These are phyloP conservation scores for Meganola albula DNA, from an alignment of 2,888 invertebrate genomes.

Conservation along the genomic window DNA sequence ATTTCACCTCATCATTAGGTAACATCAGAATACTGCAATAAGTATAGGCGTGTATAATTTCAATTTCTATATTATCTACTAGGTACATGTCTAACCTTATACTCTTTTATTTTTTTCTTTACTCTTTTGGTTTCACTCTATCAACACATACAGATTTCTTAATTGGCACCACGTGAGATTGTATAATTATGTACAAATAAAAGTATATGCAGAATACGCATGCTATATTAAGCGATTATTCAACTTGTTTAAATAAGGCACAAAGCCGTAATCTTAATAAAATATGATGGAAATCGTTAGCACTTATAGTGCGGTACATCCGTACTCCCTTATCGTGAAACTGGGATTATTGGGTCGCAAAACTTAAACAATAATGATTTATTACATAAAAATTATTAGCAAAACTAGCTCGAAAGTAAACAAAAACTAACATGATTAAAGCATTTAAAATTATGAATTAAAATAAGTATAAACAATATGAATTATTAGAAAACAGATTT, in stretches of 20 bases:
- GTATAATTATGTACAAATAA: slow-evolving; percentile 41
- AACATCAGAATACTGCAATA: too few species aligned
- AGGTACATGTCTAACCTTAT: too few species aligned
- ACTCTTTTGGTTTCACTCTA: too few species aligned
- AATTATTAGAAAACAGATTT: slow-evolving; percentile 19
- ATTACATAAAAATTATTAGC: slow-evolving; percentile 25
- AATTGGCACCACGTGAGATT: slow-evolving; percentile 52
- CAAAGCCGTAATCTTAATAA: slow-evolving; percentile 16
- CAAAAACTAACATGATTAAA: slow-evolving; percentile 26
- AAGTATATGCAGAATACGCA: slow-evolving; percentile 12
- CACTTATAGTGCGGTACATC: slow-evolving; percentile 43
- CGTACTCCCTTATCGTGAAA: slow-evolving; percentile 52
- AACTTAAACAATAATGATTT: slow-evolving; percentile 27
- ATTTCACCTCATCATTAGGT: too few species aligned
- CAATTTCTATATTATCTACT: too few species aligned
- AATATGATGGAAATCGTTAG: slow-evolving; percentile 33
- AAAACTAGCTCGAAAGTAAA: slow-evolving; percentile 21
- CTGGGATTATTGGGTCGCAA: slow-evolving; percentile 55
- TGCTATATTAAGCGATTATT: slow-evolving; percentile 19
- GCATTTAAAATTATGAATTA: slow-evolving; percentile 16
- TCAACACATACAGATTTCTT: slow-evolving; percentile 26
- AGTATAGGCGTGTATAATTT: too few species aligned
- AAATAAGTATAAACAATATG: neutral
- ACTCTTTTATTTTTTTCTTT: too few species aligned
- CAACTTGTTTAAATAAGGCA: slow-evolving; percentile 18